Conservation (phyloP, 2,113 vertebrate species). For the Opisthocomus hoazin region DNA sequence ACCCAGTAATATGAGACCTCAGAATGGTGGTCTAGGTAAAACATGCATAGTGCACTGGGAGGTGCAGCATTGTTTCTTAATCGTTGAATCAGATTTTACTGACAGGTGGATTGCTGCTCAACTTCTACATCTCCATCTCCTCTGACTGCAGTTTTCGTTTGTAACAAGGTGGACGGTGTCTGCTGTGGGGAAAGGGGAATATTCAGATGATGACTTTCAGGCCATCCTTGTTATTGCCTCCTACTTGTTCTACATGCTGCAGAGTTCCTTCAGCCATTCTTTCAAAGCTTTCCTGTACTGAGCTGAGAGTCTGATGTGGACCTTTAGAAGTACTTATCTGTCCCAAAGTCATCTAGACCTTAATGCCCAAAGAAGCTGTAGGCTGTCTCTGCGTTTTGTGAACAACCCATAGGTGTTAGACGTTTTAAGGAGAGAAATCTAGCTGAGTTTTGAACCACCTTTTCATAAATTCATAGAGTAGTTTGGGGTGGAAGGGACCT, state of each 20-base stretch:
- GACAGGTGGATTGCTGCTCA: background rate
- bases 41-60: background rate
- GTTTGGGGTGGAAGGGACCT: too few species aligned
- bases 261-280: background rate
- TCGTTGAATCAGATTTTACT: background rate
- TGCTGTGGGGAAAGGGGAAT: background rate
- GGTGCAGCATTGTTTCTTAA: background rate
- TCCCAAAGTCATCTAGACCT: background rate
- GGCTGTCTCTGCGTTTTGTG: background rate
- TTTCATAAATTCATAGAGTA: too few species aligned
- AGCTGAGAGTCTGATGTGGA: background rate
- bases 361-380: background rate
- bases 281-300: background rate
- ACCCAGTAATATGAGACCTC: background rate
- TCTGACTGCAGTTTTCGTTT: background rate
- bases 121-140: background rate
- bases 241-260: background rate
- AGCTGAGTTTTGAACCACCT: background rate
- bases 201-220: background rate
- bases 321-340: background rate
- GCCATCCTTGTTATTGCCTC: accelerated
- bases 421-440: background rate
- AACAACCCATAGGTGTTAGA: background rate
- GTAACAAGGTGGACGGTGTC: background rate
- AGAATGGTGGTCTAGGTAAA: background rate